These are phyloP conservation scores for Altica lythri DNA, from an alignment of 2,888 invertebrate genomes.

Conservation along the genomic window DNA sequence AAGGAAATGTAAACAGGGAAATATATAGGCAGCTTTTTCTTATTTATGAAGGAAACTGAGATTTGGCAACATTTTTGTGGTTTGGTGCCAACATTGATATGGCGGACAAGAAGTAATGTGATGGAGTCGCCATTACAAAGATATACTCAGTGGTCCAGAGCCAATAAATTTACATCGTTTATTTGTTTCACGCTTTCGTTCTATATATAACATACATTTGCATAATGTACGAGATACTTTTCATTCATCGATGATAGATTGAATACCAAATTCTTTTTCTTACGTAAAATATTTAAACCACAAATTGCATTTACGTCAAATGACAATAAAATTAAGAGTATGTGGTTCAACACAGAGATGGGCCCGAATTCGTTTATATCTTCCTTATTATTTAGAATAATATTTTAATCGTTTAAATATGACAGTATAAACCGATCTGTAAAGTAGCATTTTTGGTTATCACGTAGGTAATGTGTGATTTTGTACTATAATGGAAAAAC, in stretches of 20 bases:
- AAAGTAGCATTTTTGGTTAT: no score
- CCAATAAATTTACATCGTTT: slow-evolving; percentile 22
- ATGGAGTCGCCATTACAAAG: slow-evolving; percentile 19
- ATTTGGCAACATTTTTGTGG: slow-evolving; percentile 33
- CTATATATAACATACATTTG: not conserved
- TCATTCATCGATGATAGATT: no score
- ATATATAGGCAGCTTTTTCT: slow-evolving; percentile 28
- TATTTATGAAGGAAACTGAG: slow-evolving; percentile 31
- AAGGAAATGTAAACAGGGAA: slow-evolving; percentile 25
- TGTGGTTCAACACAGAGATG: no score
- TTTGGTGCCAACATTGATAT: slow-evolving; percentile 33
- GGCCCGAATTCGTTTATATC: no score
- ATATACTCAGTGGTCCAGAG: slow-evolving; percentile 24
- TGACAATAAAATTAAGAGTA: no score
- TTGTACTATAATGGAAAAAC: no score
- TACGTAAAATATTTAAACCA: not conserved
- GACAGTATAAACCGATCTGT: no score
- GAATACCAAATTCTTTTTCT: no score
- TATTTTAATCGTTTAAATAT: no score
- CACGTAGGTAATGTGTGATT: no score
- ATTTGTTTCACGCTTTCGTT: slow-evolving; percentile 15
- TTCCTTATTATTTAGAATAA: no score
- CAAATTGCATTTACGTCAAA: not conserved
- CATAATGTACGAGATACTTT: not conserved
- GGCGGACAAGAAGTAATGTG: slow-evolving; percentile 22